phyloP scores from a whole-genome alignment of 2,797 vertebrate genomes.

The Cottoperca gobio region DNA sequence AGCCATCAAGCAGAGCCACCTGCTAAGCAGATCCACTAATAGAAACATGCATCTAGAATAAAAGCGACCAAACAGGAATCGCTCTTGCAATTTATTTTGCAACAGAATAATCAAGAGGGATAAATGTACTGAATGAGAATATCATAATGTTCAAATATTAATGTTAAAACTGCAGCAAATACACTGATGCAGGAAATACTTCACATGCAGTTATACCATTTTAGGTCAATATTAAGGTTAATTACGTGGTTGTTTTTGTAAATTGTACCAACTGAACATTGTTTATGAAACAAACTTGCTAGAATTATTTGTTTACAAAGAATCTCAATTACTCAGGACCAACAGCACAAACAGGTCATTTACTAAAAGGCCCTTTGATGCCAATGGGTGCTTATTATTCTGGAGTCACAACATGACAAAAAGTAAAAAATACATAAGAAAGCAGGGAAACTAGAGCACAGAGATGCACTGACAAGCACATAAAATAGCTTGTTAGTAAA shows the following conservation, averaged over 20 bases:
- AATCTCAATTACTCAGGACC: background rate
- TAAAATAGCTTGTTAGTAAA: background rate
- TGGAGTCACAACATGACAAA: constrained; percentile 59
- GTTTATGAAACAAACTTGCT: background rate
- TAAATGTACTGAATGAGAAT: background rate
- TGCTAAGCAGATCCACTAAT: constrained; percentile 26
- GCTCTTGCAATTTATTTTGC: background rate
- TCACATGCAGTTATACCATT: background rate
- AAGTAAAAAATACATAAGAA: constrained; percentile 9
- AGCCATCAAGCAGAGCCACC: constrained; percentile 23
- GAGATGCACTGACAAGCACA: constrained; percentile 21
- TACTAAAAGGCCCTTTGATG: constrained; percentile 49
- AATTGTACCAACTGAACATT: background rate
- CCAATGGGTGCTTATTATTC: constrained; percentile 53
- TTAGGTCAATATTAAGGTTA: background rate
- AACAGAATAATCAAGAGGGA: constrained; percentile 1
- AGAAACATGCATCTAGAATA: constrained; percentile 28
- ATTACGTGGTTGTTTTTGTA: background rate
- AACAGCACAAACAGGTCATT: constrained; percentile 40
- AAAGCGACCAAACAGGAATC: constrained; percentile 6
- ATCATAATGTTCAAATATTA: background rate
- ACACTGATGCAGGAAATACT: background rate
- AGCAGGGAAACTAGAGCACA: constrained; percentile 27
- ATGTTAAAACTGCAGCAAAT: constrained; percentile 1
- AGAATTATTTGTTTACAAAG: background rate